Evolutionary conservation across 2,888 invertebrate species (phyloP).

Genomic region (Philaethria dido): DNA sequence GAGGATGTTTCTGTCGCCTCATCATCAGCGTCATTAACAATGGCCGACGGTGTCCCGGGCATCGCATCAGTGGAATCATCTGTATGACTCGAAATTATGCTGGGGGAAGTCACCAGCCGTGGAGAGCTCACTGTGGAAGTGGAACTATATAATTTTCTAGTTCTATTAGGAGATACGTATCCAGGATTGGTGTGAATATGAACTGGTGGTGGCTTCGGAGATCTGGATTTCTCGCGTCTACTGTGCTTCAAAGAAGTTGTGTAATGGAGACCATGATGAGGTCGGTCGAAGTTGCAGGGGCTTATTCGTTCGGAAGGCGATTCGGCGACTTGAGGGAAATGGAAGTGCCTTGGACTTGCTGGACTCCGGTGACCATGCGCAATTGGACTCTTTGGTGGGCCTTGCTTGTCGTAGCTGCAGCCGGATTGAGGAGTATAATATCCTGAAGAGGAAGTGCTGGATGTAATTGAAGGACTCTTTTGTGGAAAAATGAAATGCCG

Average conservation of each 20-base stretch:
- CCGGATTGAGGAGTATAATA: conserved; percentile 83
- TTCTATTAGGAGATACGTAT: conserved; percentile 81
- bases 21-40: conserved; percentile 72
- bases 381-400: conserved; percentile 77
- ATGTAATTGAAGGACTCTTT: conserved; percentile 80
- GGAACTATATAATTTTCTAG: conserved; percentile 72
- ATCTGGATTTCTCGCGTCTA: conserved; percentile 72
- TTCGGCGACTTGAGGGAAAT: conserved; percentile 75
- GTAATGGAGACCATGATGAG: conserved; percentile 65
- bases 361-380: conserved; percentile 84
- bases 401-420: conserved; percentile 76
- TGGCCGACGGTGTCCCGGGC: conserved; percentile 71
- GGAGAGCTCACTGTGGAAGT: conserved; percentile 77
- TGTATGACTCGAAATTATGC: conserved; percentile 79
- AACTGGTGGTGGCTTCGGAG: conserved; percentile 80
- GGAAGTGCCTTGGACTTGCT: conserved; percentile 84
- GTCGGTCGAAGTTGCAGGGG: conserved; percentile 67
- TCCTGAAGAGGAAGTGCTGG: conserved; percentile 81
- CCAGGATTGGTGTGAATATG: conserved; percentile 86
- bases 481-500: conserved; percentile 82
- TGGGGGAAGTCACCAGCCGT: conserved; percentile 72
- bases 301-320: conserved; percentile 75
- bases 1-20: conserved; percentile 76
- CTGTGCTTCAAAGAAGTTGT: conserved; percentile 73
- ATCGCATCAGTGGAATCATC: conserved; percentile 75